Evolutionary conservation across 2,888 invertebrate species (phyloP).

Genomic region (Spilarctia lutea): DNA sequence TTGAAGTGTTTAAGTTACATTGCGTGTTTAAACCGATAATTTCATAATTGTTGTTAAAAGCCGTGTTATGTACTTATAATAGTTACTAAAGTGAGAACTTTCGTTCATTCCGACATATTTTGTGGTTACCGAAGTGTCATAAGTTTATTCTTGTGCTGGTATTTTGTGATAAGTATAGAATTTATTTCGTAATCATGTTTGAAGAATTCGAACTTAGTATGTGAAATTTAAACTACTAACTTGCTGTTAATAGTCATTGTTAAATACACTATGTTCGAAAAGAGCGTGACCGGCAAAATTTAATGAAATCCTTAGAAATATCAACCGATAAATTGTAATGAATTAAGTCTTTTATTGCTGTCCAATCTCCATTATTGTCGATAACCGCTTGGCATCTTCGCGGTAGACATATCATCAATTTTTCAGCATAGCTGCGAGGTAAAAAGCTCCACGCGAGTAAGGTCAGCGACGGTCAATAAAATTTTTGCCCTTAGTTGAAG

Average conservation of each 20-base stretch:
- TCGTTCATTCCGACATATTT: slow-evolving; percentile 22
- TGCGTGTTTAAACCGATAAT: slow-evolving; percentile 21
- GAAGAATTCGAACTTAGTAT: neutral
- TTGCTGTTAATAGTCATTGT: neutral
- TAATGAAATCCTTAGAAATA: too few relatives aligned
- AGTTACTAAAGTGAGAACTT: slow-evolving; percentile 24
- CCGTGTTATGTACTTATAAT: slow-evolving; percentile 26
- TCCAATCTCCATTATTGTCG: too few relatives aligned
- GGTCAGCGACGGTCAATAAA: too few relatives aligned
- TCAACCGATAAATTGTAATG: too few relatives aligned
- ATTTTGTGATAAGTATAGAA: slow-evolving; percentile 15
- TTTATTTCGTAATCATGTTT: slow-evolving; percentile 3
- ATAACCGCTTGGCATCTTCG: too few relatives aligned
- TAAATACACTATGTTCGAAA: too few relatives aligned
- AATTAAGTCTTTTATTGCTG: too few relatives aligned
- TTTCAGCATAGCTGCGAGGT: too few relatives aligned
- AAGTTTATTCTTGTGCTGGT: slow-evolving; percentile 20
- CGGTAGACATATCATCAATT: too few relatives aligned
- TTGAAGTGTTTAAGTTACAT: slow-evolving; percentile 17
- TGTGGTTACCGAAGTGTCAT: slow-evolving; percentile 25
- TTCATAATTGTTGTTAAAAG: slow-evolving; percentile 22
- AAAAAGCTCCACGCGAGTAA: too few relatives aligned
- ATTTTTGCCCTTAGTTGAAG: too few relatives aligned
- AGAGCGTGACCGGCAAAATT: too few relatives aligned
- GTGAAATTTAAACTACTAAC: neutral